Conservation (phyloP, 2,113 vertebrate species). For the Dasyurus viverrinus region DNA sequence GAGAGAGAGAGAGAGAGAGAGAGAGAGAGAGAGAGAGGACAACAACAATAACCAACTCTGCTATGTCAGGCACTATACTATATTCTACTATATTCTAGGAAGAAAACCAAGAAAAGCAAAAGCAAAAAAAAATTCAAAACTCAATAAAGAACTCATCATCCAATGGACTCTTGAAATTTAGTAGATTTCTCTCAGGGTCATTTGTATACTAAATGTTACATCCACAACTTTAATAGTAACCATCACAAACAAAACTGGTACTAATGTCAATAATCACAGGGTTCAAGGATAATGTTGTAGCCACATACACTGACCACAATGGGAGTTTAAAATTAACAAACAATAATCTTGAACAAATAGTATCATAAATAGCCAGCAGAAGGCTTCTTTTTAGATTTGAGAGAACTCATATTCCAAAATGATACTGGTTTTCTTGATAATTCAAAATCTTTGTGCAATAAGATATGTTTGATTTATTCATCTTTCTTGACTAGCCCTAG, state of each 20-base stretch:
- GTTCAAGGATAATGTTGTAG: not conserved
- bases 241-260: not conserved
- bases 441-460: slow-evolving; percentile 7
- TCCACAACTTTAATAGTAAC: not conserved
- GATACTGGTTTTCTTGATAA: not conserved
- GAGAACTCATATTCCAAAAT: not conserved
- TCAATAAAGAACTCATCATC: not conserved
- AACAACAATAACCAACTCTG: no score
- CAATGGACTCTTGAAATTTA: not conserved
- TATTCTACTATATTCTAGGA: not conserved
- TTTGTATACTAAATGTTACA: not conserved
- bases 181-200: not conserved
- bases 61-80: not conserved
- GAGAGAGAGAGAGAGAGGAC: no score
- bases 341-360: slow-evolving; percentile 13
- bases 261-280: not conserved
- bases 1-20: no score
- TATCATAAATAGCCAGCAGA: not conserved
- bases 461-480: slow-evolving; percentile 23
- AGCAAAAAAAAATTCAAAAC: not conserved
- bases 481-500: slow-evolving; percentile 24
- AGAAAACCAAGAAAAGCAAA: not conserved
- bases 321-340: not conserved
- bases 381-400: slow-evolving; percentile 45
- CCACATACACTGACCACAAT: not conserved